Evolutionary conservation across 2,113 vertebrate species (phyloP).

Genomic region (Dendrocopos noguchii): DNA sequence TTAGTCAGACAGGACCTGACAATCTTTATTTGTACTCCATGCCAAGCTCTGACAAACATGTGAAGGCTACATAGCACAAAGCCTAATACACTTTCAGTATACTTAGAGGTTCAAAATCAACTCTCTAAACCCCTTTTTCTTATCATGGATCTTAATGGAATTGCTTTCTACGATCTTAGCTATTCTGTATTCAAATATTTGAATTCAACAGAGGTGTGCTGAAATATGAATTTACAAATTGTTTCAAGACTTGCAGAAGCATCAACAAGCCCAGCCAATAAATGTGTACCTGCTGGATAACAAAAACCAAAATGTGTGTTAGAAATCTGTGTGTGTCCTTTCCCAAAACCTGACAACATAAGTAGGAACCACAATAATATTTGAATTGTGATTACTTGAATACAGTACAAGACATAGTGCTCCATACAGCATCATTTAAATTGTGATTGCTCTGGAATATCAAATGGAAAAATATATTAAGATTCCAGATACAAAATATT

Average conservation of each 20-base stretch:
- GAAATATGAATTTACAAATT: slow-evolving; percentile 43
- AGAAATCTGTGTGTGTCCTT: neutral
- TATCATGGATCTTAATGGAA: slow-evolving; percentile 18
- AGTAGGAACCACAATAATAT: neutral
- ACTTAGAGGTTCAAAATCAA: neutral
- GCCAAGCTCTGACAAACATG: neutral
- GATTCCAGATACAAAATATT: neutral
- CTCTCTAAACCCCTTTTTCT: neutral
- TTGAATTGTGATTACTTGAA: neutral
- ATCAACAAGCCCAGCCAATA: slow-evolving; percentile 36
- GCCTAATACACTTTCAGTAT: neutral
- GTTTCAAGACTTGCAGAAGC: slow-evolving; percentile 40
- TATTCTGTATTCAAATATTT: slow-evolving; percentile 35
- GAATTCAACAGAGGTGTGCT: neutral
- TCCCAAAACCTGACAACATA: neutral
- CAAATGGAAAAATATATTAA: neutral
- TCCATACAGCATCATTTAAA: neutral
- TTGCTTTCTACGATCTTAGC: neutral
- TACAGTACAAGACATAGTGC: neutral
- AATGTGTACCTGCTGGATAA: slow-evolving; percentile 23
- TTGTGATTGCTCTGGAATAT: neutral
- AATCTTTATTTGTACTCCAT: neutral
- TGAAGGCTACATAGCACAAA: neutral
- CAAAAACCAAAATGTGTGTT: slow-evolving; percentile 15
- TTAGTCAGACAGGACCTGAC: neutral